Conservation (phyloP, 2,888 invertebrate species). For the Ormia ochracea region DNA sequence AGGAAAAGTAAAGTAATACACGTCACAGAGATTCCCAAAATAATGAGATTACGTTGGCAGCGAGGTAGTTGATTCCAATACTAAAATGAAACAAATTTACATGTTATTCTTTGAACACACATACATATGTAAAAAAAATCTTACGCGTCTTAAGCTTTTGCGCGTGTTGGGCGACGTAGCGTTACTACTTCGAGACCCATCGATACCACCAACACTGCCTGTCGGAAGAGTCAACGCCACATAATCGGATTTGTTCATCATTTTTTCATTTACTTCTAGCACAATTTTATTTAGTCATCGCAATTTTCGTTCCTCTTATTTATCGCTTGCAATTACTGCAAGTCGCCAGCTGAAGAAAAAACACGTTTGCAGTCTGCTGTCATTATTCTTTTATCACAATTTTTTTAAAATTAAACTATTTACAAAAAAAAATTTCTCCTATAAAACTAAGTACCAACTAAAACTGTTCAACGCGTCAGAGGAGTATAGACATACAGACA, state of each 20-base stretch:
- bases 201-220: conserved; percentile 62
- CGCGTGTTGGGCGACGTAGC: conserved; percentile 65
- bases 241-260: conserved; percentile 72
- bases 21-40: conserved; percentile 80
- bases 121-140: conserved; percentile 27
- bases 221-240: conserved; percentile 71
- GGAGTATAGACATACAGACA: no score
- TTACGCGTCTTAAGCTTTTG: conserved; percentile 74
- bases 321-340: no score
- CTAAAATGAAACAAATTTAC: conserved; percentile 76
- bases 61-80: conserved; percentile 91
- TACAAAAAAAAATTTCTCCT: no score
- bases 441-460: no score
- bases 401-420: no score
- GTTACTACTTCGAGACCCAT: conserved; percentile 59
- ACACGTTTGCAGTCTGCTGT: no score
- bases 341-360: no score
- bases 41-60: conserved; percentile 87
- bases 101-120: neutral
- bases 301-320: no score
- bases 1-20: conserved; percentile 80
- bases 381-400: no score
- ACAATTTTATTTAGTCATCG: no score
- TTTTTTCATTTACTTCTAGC: no score
- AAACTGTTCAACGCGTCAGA: no score